Percentiles rank a stretch among this genome's conserved stretches.
These are phyloP conservation scores for Plectrocnemia conspersa DNA, from an alignment of 1,140 invertebrate species.

Conservation along the genomic window DNA sequence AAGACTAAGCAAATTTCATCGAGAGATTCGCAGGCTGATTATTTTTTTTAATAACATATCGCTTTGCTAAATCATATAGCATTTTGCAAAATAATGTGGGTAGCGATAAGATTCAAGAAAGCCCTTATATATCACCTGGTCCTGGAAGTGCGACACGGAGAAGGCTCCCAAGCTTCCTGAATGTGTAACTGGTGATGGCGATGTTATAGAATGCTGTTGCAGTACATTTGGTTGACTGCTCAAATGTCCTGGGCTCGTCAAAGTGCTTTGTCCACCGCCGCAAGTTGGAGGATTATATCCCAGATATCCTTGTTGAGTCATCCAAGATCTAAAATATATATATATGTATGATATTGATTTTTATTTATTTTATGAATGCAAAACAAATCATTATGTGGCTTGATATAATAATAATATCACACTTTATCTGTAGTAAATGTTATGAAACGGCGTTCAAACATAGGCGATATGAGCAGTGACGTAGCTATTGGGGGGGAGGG, in stretches of 20 bases:
- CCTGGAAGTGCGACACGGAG: constrained; percentile 8
- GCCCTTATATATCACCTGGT: constrained; percentile 11
- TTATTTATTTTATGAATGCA: not conserved
- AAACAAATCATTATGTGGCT: not conserved
- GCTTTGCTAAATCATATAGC: not conserved
- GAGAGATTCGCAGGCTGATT: not conserved
- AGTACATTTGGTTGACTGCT: not conserved
- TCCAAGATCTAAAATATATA: not conserved
- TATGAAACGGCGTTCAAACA: not conserved
- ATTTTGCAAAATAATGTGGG: not conserved
- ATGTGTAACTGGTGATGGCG: not conserved
- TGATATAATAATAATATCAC: not conserved
- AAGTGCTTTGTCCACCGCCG: not conserved
- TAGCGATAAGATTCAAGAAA: not conserved
- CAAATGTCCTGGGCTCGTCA: not conserved
- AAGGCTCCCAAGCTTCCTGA: not conserved
- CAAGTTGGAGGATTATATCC: not conserved
- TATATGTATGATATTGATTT: not conserved
- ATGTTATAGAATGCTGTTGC: too few relatives aligned
- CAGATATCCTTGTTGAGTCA: not conserved
- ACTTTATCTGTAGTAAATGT: not conserved
- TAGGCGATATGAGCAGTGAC: not conserved
- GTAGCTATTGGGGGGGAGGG: not conserved
- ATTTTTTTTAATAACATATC: not conserved
- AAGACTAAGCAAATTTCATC: not conserved